Base-by-base conservation (phyloP, 2,888 invertebrate species). In the Pteria penguin region DNA sequence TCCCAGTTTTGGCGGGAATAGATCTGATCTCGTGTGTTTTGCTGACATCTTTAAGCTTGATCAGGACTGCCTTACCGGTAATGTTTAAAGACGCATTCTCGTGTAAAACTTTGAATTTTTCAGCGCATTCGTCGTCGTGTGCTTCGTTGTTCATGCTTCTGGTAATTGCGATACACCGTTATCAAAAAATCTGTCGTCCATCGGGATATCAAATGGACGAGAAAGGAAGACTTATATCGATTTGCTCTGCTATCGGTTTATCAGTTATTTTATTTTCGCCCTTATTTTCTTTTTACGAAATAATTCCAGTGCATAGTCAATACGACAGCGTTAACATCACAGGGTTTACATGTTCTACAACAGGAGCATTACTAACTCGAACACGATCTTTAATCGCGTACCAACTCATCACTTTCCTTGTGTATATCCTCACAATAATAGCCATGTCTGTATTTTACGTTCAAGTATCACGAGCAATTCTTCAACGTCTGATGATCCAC, bases 181-280 rank as follows among this genome's bases (percentile, higher is more conserved):
- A 69, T 31, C 69, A 62, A 61, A 75, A 75, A n/a, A 63, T 75
- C 11, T 69, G 69, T 31, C 62, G 57, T 36, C 75, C 75, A 14
- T 69, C 63, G 29, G 55, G 62, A 61, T 36, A 36, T 32, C 75
- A 75, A 36, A 65, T 75, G 58, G 36, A 52, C 2, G 60, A 54
- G 32, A 26, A 31, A 31, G 55, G 55, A 5, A 68, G 69, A 36
- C 55, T 29, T n/a, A 55, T 55, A 18, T 27, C 68, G 1, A 31
- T 55, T 22, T 31, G 36, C 29, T 11, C 18, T 22, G 57, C 32
- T 18, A 32, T 29, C 8, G 18, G 14, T 29, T n/a, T 66, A n/a
- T 45, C 66, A 52, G 26, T 45, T 24, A 14, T 68, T 8, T 14
- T 68, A 32, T 68, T 68, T 32, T 57, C 57, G 3, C 68, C 68